Percentiles rank a stretch among this genome's conserved stretches.
Conservation (phyloP, 2,888 invertebrate genomes). For the Drosophila cyrtoloma region DNA sequence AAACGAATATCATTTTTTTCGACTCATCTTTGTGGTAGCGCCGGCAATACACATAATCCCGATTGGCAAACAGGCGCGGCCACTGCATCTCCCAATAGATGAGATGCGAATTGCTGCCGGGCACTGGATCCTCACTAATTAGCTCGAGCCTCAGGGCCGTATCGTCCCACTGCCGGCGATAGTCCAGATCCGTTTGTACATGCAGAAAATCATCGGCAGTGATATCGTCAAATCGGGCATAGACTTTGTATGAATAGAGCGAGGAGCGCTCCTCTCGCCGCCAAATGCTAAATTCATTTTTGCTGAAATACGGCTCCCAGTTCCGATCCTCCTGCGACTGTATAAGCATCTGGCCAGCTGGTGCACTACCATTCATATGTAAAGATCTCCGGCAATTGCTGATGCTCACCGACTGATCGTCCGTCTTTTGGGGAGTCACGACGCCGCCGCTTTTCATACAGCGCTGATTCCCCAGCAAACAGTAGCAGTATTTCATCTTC, state of each 20-base stretch:
- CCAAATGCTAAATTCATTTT: conserved; percentile 93
- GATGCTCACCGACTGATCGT: conserved; percentile 80
- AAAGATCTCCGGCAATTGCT: conserved; percentile 84
- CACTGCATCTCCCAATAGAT: conserved; percentile 96
- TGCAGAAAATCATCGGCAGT: conserved; percentile 92
- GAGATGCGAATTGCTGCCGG: conserved; percentile 88
- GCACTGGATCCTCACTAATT: conserved; percentile 88
- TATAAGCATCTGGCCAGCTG: conserved; percentile 58
- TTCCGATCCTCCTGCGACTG: conserved; percentile 66
- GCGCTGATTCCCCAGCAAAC: conserved; percentile 74
- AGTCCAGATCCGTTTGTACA: conserved; percentile 92
- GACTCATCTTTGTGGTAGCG: conserved; percentile 88
- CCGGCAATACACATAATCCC: conserved; percentile 94
- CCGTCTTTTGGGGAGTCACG: conserved; percentile 3
- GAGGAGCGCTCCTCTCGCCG: conserved; percentile 89
- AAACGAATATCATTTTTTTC: conserved; percentile 87
- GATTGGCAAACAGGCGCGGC: conserved; percentile 93
- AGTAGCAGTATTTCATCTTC: conserved; percentile 82
- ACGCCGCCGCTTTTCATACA: conserved; percentile 61
- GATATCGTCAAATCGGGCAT: conserved; percentile 92
- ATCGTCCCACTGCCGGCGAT: conserved; percentile 92
- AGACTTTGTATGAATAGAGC: conserved; percentile 94
- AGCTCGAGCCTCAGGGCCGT: conserved; percentile 90
- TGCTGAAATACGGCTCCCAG: conserved; percentile 91
- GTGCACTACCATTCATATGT: conserved; percentile 33